phyloP scores from a whole-genome alignment of 2,797 vertebrate genomes.

The Sebastes vulpes region DNA sequence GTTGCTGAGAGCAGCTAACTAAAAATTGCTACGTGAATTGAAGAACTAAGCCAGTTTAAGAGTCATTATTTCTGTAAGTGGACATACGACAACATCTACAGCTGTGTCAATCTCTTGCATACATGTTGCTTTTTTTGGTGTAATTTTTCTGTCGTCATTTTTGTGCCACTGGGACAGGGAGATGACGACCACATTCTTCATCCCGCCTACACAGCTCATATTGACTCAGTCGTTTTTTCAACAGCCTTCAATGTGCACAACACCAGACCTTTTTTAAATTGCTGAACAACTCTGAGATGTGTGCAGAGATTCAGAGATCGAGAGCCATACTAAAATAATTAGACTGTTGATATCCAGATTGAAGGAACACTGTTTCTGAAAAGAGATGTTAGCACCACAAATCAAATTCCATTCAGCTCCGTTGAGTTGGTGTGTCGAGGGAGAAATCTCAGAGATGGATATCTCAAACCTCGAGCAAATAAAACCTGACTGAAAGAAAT shows the following conservation, averaged over 20 bases:
- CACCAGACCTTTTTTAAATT: not conserved
- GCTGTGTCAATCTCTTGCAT: not conserved
- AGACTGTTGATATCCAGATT: not conserved
- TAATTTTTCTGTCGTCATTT: not conserved
- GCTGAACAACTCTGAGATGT: not conserved
- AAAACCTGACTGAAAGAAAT: slow-evolving; percentile 30
- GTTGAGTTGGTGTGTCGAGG: not conserved
- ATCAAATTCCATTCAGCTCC: not conserved
- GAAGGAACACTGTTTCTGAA: not conserved
- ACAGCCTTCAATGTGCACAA: not conserved
- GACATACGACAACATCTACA: not conserved
- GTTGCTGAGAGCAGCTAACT: not conserved
- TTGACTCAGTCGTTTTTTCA: not conserved
- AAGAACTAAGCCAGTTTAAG: not conserved
- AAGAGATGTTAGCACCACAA: not conserved
- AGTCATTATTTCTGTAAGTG: not conserved
- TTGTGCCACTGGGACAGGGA: not conserved
- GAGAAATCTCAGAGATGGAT: slow-evolving; percentile 9
- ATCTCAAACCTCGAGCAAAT: slow-evolving; percentile 19
- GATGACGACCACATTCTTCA: not conserved
- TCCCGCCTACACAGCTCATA: not conserved
- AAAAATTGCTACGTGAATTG: not conserved
- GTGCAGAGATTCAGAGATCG: not conserved
- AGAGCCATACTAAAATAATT: not conserved
- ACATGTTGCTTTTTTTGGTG: not conserved